Conservation (phyloP, 2,797 vertebrate genomes). For the Manis crassicaudata region DNA sequence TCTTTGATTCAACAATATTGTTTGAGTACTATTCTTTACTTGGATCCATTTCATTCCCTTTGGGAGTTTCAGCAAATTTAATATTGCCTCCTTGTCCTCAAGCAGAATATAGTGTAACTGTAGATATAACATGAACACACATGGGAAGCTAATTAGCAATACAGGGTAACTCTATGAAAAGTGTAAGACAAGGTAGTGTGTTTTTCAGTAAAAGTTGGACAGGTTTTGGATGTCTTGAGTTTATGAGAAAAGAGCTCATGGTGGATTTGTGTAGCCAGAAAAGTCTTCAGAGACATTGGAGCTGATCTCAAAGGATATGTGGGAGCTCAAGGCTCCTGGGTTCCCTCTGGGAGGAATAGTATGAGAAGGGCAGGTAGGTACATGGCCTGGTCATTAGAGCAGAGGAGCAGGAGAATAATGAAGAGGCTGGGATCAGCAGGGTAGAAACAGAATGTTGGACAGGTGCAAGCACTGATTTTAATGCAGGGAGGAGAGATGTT, state of each 20-base stretch:
- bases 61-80: constrained; percentile 19
- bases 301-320: background rate
- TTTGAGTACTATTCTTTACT: background rate
- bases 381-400: too few relatives aligned
- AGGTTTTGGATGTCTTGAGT: background rate
- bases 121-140: background rate
- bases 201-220: background rate
- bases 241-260: background rate
- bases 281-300: background rate
- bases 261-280: background rate
- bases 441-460: background rate
- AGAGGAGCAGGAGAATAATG: background rate
- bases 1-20: background rate
- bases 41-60: background rate
- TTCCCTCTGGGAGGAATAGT: background rate
- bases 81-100: background rate
- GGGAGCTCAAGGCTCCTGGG: background rate
- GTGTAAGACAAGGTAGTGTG: background rate
- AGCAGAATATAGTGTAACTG: background rate
- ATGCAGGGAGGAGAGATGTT: too few relatives aligned
- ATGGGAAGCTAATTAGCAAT: background rate
- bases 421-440: background rate
- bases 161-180: background rate
- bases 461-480: background rate
- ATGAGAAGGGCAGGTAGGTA: background rate